These are phyloP conservation scores for Falco cherrug DNA, from an alignment of 2,797 vertebrate genomes.

Conservation along the genomic window DNA sequence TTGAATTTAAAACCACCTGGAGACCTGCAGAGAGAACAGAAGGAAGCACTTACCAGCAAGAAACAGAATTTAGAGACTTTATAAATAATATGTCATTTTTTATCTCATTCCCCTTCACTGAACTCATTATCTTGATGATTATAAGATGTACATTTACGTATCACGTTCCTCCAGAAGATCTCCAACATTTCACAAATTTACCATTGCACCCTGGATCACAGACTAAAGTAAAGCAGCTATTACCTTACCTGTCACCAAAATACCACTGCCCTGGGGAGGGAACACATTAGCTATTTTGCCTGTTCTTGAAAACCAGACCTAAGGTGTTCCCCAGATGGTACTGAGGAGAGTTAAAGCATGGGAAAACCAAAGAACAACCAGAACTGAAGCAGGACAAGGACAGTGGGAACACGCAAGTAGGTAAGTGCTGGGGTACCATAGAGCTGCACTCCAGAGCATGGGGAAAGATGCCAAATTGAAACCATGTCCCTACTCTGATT, in stretches of 20 bases:
- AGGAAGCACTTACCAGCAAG: neutral
- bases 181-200: neutral
- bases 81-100: neutral
- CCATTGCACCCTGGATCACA: neutral
- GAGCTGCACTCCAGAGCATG: neutral
- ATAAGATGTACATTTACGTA: neutral
- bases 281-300: neutral
- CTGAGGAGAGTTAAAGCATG: neutral
- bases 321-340: neutral
- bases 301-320: neutral
- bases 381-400: neutral
- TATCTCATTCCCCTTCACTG: neutral
- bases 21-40: conserved; percentile 84
- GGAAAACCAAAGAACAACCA: neutral
- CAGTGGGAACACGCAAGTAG: rapidly evolving
- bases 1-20: conserved; percentile 99
- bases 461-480: neutral
- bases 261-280: neutral
- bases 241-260: neutral
- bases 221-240: neutral
- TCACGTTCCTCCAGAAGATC: neutral
- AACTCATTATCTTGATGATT: neutral
- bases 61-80: neutral
- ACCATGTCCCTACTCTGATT: rapidly evolving
- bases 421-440: neutral